These are phyloP conservation scores for Trachelus troglodyta DNA, from an alignment of 2,888 invertebrate genomes.

Conservation along the genomic window DNA sequence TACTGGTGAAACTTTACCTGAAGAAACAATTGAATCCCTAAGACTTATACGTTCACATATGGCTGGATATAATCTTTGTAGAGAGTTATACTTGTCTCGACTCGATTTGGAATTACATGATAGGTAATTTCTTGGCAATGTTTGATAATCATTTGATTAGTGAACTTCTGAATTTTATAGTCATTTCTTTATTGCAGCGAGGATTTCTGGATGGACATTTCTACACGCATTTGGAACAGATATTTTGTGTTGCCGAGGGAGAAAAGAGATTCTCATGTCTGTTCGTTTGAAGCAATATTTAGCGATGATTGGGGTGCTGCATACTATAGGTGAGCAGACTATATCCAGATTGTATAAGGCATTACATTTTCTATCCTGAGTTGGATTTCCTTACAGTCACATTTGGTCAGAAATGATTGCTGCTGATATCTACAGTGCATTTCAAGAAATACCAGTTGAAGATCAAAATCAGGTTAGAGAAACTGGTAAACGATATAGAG, in stretches of 20 bases:
- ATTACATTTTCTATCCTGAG: slow-evolving; percentile 66
- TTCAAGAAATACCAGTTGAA: slow-evolving; percentile 72
- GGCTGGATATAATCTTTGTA: slow-evolving; percentile 82
- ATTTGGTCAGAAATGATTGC: slow-evolving; percentile 91
- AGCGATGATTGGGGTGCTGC: slow-evolving; percentile 87
- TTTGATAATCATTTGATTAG: neutral
- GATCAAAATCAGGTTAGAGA: slow-evolving; percentile 69
- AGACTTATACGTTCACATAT: slow-evolving; percentile 77
- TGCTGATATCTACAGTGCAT: slow-evolving; percentile 89
- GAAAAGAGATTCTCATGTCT: slow-evolving; percentile 85
- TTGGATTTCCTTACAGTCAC: slow-evolving; percentile 80
- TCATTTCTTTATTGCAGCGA: slow-evolving; percentile 63
- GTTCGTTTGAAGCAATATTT: slow-evolving; percentile 86
- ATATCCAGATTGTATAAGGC: neutral
- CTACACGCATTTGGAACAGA: slow-evolving; percentile 82
- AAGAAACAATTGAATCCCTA: slow-evolving; percentile 74
- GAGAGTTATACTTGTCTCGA: slow-evolving; percentile 83
- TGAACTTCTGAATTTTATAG: slow-evolving; percentile 12
- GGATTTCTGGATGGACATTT: slow-evolving; percentile 86
- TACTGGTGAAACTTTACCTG: slow-evolving; percentile 78
- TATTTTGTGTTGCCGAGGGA: slow-evolving; percentile 82
- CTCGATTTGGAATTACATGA: slow-evolving; percentile 87
- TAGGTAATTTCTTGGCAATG: slow-evolving; percentile 60
- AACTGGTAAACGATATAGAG: slow-evolving; percentile 79
- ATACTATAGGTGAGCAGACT: slow-evolving; percentile 73